Evolutionary conservation across 2,113 vertebrate genomes (phyloP).

Genomic region (Salvator merianae): DNA sequence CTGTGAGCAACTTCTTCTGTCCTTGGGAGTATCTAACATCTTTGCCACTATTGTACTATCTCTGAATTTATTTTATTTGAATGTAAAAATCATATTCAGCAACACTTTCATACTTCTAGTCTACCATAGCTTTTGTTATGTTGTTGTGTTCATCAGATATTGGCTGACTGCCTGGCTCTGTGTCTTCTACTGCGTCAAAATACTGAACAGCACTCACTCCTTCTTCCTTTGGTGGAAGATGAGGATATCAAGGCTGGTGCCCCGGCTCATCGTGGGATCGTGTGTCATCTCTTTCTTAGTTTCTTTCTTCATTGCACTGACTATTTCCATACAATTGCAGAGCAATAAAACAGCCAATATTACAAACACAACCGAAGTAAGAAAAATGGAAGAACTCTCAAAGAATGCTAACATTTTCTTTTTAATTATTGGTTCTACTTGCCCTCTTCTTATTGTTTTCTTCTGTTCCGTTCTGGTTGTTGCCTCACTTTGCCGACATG

Average conservation of each 20-base stretch:
- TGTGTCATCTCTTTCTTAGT: neutral
- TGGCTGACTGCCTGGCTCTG: conserved; percentile 4
- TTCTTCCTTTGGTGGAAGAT: conserved; percentile 6
- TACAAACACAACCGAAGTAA: neutral
- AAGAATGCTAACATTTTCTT: rapidly evolving
- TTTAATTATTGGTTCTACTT: neutral
- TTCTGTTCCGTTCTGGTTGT: neutral
- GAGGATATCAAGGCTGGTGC: neutral
- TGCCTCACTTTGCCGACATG: neutral
- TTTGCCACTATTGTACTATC: neutral
- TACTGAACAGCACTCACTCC: neutral
- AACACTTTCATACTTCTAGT: rapidly evolving
- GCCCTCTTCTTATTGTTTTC: neutral
- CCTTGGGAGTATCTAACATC: neutral
- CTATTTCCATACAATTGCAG: neutral
- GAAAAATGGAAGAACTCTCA: rapidly evolving
- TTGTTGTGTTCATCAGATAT: neutral
- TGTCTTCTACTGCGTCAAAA: conserved; percentile 12
- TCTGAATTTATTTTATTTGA: too few relatives aligned
- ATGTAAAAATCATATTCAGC: neutral
- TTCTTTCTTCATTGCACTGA: neutral
- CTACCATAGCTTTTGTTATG: rapidly evolving
- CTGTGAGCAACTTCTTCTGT: neutral
- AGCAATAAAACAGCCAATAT: neutral
- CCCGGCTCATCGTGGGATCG: neutral